These are phyloP conservation scores for Cebus imitator DNA, from an alignment of 2,113 vertebrate species.

Conservation along the genomic window DNA sequence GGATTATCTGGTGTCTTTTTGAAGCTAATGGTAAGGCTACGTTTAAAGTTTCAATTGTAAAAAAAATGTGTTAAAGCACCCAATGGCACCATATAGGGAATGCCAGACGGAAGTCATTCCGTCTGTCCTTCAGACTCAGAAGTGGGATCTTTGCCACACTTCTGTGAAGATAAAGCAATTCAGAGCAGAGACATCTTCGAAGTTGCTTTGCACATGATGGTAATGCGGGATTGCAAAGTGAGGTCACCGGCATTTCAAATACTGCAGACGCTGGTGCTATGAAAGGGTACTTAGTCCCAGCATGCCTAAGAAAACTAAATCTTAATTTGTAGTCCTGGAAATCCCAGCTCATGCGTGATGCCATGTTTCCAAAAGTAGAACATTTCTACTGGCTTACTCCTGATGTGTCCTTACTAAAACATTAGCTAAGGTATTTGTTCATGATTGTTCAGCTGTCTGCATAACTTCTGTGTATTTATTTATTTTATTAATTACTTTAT, in stretches of 20 bases:
- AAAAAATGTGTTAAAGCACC: not conserved
- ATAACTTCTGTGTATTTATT: not conserved
- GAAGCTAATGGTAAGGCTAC: not conserved
- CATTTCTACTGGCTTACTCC: not conserved
- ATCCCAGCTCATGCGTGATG: not conserved
- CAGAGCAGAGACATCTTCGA: not conserved
- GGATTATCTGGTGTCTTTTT: not conserved
- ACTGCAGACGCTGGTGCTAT: not conserved
- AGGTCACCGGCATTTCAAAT: slow-evolving; percentile 31
- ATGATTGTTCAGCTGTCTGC: not conserved
- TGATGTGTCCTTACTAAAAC: not conserved
- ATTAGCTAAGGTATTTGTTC: not conserved
- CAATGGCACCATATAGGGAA: not conserved
- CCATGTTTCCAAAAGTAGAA: not conserved
- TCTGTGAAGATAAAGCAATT: not conserved
- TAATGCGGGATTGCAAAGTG: not conserved
- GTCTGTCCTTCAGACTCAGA: not conserved
- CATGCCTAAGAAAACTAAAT: not conserved
- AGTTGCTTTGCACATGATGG: not conserved
- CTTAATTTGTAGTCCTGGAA: not conserved
- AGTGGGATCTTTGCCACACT: not conserved
- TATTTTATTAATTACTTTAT: too few relatives aligned
- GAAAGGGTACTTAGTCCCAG: not conserved
- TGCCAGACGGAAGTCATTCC: not conserved
- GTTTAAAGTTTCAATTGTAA: not conserved